A percentile compares a stretch with the other conserved stretches of the same genome.
Conservation (phyloP, 35 echinoderm and acorn worm genomes). For the Amphiura filiformis region DNA sequence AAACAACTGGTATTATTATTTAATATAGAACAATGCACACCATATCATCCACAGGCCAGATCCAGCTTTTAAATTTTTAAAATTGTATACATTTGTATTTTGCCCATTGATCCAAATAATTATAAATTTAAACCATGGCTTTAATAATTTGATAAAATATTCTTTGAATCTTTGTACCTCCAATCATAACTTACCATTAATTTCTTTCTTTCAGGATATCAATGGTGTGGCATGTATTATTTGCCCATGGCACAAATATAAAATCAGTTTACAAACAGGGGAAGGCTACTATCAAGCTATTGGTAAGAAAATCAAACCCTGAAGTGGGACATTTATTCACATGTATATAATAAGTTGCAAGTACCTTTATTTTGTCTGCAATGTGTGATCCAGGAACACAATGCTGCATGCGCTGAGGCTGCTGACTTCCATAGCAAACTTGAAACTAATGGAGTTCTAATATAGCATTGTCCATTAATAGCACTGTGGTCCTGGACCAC, state of each 20-base stretch:
- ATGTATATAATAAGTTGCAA: neutral
- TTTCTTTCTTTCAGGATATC: conserved; percentile 32
- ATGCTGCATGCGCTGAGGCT: no score
- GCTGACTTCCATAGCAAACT: neutral
- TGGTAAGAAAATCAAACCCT: conserved; percentile 29
- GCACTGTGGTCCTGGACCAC: no score
- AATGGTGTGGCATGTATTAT: conserved; percentile 34
- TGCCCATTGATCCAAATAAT: no score
- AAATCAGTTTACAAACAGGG: conserved; percentile 44
- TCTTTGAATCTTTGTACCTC: neutral
- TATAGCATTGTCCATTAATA: no score
- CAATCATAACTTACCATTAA: neutral
- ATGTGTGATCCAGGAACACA: no score
- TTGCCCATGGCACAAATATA: conserved; percentile 58
- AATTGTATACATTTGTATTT: neutral
- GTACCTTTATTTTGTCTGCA: neutral
- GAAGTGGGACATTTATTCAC: neutral
- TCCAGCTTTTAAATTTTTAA: neutral
- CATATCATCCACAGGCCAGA: neutral
- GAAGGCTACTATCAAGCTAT: conserved; percentile 48
- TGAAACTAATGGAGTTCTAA: no score
- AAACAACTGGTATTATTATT: neutral
- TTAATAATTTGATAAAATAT: neutral
- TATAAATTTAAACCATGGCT: neutral
- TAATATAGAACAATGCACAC: neutral